Percentiles rank a stretch among this genome's conserved stretches.
phyloP scores from a whole-genome alignment of 2,888 invertebrate species.

The Carpatolechia fugitivella region DNA sequence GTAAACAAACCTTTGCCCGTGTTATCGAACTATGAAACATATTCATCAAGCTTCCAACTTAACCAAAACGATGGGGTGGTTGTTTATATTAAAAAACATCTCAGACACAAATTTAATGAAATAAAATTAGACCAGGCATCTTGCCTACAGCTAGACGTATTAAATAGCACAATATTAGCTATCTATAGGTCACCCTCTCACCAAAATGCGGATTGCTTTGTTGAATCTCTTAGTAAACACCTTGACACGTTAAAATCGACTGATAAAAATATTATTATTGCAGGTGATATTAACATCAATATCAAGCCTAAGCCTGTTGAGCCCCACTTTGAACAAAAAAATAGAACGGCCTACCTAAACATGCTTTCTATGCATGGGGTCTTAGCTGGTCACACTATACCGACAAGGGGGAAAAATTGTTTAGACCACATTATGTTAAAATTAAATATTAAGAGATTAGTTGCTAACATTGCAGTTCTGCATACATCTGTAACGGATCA shows the following conservation, averaged over 20 bases:
- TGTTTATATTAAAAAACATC: slow-evolving; percentile 18
- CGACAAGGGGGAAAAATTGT: too few species aligned
- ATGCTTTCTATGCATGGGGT: too few species aligned
- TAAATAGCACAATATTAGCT: slow-evolving; percentile 18
- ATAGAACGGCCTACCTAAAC: not conserved
- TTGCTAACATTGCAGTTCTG: not conserved
- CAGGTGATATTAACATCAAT: too few species aligned
- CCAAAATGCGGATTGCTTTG: slow-evolving; percentile 22
- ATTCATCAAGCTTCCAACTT: not conserved
- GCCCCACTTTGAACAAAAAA: not conserved
- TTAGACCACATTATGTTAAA: not conserved
- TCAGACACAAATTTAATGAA: slow-evolving; percentile 15
- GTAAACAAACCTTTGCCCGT: slow-evolving; percentile 19
- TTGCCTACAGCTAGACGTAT: slow-evolving; percentile 20
- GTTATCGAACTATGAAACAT: slow-evolving; percentile 16
- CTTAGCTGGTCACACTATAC: too few species aligned
- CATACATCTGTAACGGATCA: not conserved
- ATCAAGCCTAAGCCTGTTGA: not conserved
- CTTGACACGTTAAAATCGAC: slow-evolving; percentile 27
- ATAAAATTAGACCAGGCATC: slow-evolving; percentile 16
- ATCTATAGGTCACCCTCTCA: slow-evolving; percentile 30
- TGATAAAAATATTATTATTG: too few species aligned
- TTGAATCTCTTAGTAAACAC: slow-evolving; percentile 22
- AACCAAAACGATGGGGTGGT: too few species aligned
- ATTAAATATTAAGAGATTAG: not conserved